Conservation (phyloP, 2,797 vertebrate species). For the Gadopsis marmoratus region DNA sequence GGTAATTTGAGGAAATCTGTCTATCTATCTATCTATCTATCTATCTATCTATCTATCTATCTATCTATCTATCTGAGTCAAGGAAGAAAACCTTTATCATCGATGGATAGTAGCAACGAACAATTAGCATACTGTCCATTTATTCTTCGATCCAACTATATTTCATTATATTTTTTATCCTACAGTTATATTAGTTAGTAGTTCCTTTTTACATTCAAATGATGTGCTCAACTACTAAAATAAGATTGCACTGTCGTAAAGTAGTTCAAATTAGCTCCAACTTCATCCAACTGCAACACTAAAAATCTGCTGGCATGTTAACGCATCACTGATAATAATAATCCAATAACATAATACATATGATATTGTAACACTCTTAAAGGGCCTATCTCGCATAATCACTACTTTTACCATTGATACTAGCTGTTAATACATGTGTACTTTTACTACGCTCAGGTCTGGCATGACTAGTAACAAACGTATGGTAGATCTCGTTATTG, state of each 20-base stretch:
- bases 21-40: neutral
- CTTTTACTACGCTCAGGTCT: neutral
- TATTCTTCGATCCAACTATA: neutral
- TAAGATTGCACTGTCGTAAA: neutral
- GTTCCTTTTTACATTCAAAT: neutral
- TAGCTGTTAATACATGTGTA: neutral
- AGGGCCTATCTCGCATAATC: neutral
- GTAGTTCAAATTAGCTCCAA: neutral
- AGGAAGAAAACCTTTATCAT: neutral
- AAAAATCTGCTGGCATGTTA: neutral
- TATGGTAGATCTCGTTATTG: neutral
- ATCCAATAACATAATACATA: neutral
- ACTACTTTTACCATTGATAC: neutral
- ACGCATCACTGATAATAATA: neutral
- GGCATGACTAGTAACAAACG: neutral
- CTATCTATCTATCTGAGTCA: too few relatives aligned
- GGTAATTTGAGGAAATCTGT: neutral
- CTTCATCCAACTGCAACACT: neutral
- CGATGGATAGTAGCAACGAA: neutral
- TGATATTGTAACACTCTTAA: neutral
- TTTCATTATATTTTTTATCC: neutral
- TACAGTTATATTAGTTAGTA: neutral
- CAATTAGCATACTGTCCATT: neutral
- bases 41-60: too few relatives aligned
- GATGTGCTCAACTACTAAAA: neutral